Conservation (phyloP, 2,888 invertebrate species). For the Tetropium fuscum region DNA sequence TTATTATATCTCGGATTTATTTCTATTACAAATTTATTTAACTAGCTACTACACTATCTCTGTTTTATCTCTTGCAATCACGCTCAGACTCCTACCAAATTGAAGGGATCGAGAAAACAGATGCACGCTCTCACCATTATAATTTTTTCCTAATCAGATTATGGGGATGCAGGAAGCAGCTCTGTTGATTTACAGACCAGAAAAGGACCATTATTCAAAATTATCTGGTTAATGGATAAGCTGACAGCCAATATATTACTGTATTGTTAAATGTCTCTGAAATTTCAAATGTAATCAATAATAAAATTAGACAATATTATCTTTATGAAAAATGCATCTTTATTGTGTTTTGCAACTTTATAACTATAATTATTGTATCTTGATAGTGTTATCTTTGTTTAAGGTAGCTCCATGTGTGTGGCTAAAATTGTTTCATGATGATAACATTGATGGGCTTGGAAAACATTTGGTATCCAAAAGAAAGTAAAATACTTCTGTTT, state of each 20-base stretch:
- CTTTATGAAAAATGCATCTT: neutral
- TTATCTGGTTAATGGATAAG: slow-evolving; percentile 21
- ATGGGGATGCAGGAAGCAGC: slow-evolving; percentile 13
- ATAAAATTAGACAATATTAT: neutral
- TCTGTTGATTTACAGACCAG: slow-evolving; percentile 15
- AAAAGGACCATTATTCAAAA: slow-evolving; percentile 22
- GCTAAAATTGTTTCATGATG: too few species aligned
- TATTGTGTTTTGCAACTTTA: too few species aligned
- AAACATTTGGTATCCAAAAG: too few species aligned
- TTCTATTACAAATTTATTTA: too few species aligned
- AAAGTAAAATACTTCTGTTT: too few species aligned
- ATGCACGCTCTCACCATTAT: slow-evolving; percentile 26
- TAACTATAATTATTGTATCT: too few species aligned
- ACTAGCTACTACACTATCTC: too few species aligned
- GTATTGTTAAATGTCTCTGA: slow-evolving; percentile 13
- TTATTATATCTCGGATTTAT: too few species aligned
- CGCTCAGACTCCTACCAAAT: neutral
- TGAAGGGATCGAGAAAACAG: slow-evolving; percentile 10
- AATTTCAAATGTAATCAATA: neutral
- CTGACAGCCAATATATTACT: slow-evolving; percentile 18
- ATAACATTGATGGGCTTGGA: too few species aligned
- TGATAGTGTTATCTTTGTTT: too few species aligned
- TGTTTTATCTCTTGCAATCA: neutral
- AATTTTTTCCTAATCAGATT: slow-evolving; percentile 23
- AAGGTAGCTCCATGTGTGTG: too few species aligned